phyloP scores from a whole-genome alignment of 1,140 invertebrate genomes.

The Ceratoteleas bidentatus region DNA sequence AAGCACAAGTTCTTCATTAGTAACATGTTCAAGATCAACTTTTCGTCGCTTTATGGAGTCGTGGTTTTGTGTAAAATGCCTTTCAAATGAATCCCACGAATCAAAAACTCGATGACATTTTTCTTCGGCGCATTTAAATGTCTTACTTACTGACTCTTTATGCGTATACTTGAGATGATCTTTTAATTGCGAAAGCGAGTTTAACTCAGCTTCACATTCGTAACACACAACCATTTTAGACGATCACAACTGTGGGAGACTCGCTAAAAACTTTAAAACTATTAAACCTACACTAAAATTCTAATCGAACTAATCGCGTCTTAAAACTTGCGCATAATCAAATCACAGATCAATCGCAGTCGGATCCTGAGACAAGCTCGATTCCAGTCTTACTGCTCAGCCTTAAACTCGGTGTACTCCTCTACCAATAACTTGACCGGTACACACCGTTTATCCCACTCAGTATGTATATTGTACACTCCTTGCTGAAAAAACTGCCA shows the following conservation, averaged over 20 bases:
- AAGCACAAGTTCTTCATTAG: not conserved
- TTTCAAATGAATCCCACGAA: not conserved
- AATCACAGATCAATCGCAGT: not conserved
- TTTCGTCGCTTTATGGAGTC: not conserved
- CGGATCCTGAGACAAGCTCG: too few relatives aligned
- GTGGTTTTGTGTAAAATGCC: not conserved
- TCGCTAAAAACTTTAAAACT: too few relatives aligned
- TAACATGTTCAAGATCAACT: not conserved
- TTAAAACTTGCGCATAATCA: not conserved
- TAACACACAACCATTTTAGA: too few relatives aligned
- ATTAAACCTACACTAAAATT: too few relatives aligned
- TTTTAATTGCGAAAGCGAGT: not conserved
- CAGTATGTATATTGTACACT: not conserved
- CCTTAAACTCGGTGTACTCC: not conserved
- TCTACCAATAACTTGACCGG: not conserved
- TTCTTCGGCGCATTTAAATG: not conserved
- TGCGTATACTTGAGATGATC: not conserved
- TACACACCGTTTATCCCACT: not conserved
- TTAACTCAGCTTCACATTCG: not conserved
- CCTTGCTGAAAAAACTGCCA: not conserved
- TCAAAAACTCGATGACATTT: not conserved
- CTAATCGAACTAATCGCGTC: too few relatives aligned
- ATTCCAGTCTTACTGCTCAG: not conserved
- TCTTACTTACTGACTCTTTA: not conserved
- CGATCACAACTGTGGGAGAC: too few relatives aligned